Evolutionary conservation across 2,888 invertebrate genomes (phyloP).

Genomic region (Diaphora mendica): DNA sequence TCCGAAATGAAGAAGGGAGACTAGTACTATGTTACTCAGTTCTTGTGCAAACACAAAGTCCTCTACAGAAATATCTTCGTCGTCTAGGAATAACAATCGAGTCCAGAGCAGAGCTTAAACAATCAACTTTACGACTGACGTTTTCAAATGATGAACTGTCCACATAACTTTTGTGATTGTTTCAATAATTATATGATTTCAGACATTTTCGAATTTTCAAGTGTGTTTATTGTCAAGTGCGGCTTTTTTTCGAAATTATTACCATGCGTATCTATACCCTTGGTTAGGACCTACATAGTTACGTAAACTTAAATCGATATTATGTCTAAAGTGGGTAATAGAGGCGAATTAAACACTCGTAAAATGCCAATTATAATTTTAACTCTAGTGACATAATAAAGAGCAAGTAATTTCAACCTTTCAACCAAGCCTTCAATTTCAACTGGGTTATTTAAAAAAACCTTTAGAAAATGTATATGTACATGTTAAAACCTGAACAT

Average conservation of each 20-base stretch:
- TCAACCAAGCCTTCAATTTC: too few relatives aligned
- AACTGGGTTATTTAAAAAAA: too few relatives aligned
- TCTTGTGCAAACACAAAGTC: conserved; percentile 74
- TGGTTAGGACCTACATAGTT: too few relatives aligned
- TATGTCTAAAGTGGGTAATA: too few relatives aligned
- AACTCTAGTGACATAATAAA: too few relatives aligned
- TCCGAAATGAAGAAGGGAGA: conserved; percentile 68
- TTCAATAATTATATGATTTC: background rate
- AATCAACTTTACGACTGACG: background rate
- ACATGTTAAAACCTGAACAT: too few relatives aligned
- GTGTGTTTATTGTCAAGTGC: background rate
- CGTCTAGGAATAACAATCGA: conserved; percentile 40
- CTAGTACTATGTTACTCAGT: conserved; percentile 76
- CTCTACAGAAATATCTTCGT: conserved; percentile 62
- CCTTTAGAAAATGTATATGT: too few relatives aligned
- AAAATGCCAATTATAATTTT: too few relatives aligned
- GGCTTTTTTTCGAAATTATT: background rate
- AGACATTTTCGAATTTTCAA: background rate
- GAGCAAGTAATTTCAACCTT: too few relatives aligned
- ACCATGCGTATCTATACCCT: too few relatives aligned
- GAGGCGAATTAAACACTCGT: too few relatives aligned
- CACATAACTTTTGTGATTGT: background rate
- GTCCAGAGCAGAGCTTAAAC: background rate
- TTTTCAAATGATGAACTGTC: background rate
- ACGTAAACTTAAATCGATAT: too few relatives aligned